These are phyloP conservation scores for Hecatera dysodea DNA, from an alignment of 2,888 invertebrate species.

Conservation along the genomic window DNA sequence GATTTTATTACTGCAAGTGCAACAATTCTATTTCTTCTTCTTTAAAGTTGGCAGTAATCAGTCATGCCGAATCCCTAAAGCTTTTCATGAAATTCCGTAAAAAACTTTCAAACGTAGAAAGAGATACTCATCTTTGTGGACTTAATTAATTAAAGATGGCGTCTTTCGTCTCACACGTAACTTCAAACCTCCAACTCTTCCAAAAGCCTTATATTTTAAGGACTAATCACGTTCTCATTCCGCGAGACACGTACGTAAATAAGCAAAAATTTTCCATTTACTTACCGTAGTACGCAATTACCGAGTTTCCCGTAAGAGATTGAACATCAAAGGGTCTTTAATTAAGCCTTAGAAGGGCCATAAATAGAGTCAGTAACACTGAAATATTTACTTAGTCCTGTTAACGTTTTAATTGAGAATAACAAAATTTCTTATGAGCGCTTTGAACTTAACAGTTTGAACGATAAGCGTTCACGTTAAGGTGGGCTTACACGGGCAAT, in stretches of 20 bases:
- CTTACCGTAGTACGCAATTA: slow-evolving; percentile 82
- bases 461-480: slow-evolving; percentile 67
- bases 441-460: slow-evolving; percentile 77
- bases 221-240: slow-evolving; percentile 41
- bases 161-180: neutral
- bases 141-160: slow-evolving; percentile 3
- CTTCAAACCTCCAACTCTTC: slow-evolving; percentile 27
- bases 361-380: slow-evolving; percentile 86
- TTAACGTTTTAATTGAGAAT: slow-evolving; percentile 87
- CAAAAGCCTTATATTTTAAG: slow-evolving; percentile 34
- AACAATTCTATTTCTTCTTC: too few species aligned
- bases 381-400: slow-evolving; percentile 86
- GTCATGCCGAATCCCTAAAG: neutral
- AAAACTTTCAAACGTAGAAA: neutral
- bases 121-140: neutral
- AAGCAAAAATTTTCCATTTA: slow-evolving; percentile 69
- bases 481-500: neutral
- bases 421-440: slow-evolving; percentile 81
- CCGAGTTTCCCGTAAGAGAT: slow-evolving; percentile 86
- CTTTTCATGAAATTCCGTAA: neutral
- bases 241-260: slow-evolving; percentile 53
- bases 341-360: slow-evolving; percentile 87
- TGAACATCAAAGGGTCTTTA: slow-evolving; percentile 89
- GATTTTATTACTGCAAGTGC: too few species aligned
- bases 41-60: neutral